Evolutionary conservation across 2,888 invertebrate species (phyloP), one percentile per base, ranked within the genome.

Genomic region (Caenorhabditis wallacei): DNA sequence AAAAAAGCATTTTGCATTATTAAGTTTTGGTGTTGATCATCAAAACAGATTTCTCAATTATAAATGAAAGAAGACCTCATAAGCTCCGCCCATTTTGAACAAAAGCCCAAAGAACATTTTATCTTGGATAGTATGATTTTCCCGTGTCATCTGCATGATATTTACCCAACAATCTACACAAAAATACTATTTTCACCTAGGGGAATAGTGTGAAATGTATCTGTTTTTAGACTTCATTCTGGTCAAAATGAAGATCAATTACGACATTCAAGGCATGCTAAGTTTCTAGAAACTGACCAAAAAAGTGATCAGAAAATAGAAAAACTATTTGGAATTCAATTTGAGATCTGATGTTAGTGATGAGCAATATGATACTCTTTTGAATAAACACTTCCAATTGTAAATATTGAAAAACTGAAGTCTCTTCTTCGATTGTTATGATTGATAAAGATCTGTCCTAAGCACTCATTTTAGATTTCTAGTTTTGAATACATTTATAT

Each of bases 181-280:
- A 40, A 18, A 18, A 18, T 1, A 18, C 11, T 57, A 37, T n/a
- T 37, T 20, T 57, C 5, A 18, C 48, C 22, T 11, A 20, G 22
- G 10, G 16, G 40, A 13, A 20, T 43, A 20, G 66, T 53, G 51
- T 20, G 35, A 51, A 53, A 51, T 16, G 66, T 51, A 37, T 66
- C 53, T 66, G 48, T 35, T 51, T 66, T 22, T 35, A 51, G 35
- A 51, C 40, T 40, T 40, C 16, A 40, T 10, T 57, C 18, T 51
- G 66, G 51, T 35, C 51, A 53, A 18, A 18, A n/a, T 63, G 22
- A 70, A 70, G 56, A 70, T 30, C 70, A 56, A 70, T 7, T 57
- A 70, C 70, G 70, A 56, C 70, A 70, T 24, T 70, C 54, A 10
- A 40, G 40, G 4, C 40, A 2, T 10, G 40, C 4, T 16, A 40